Conservation (phyloP, 92 coral and sea anemone species). For the Paramuricea clavata region DNA sequence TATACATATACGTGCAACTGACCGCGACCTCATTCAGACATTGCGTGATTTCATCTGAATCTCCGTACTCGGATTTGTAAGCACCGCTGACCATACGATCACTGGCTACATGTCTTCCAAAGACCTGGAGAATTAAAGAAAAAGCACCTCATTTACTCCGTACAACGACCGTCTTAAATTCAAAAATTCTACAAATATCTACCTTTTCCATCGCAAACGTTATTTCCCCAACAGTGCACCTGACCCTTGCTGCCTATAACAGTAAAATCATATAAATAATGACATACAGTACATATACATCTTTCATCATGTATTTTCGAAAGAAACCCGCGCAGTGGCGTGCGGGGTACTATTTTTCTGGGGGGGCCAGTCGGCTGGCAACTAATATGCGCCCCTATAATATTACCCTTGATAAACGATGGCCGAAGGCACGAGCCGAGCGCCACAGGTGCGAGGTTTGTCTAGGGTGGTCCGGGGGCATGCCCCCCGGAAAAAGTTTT, state of each 20-base stretch:
- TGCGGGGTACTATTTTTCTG: no score
- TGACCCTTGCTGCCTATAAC: constrained; percentile 87
- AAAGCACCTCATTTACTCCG: neutral
- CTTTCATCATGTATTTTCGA: no score
- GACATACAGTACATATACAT: no score
- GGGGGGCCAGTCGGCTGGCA: no score
- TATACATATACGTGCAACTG: neutral
- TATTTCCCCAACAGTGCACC: constrained; percentile 97
- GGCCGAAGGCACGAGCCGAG: no score
- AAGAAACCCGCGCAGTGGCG: no score
- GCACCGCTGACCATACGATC: constrained; percentile 99
- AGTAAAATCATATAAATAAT: no score
- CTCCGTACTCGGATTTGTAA: constrained; percentile 97
- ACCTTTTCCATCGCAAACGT: constrained; percentile 98
- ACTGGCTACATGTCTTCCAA: constrained; percentile 96
- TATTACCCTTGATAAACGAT: no score
- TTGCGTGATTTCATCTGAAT: constrained; percentile 90
- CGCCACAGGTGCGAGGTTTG: no score
- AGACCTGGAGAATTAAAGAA: constrained; percentile 62
- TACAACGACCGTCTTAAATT: neutral
- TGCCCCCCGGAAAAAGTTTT: no score
- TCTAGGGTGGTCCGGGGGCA: no score
- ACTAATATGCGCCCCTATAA: no score
- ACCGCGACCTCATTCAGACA: constrained; percentile 91
- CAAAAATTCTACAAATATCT: neutral